Base-by-base conservation (phyloP, 2,888 invertebrate species). In the Scaptomyza reducta region DNA sequence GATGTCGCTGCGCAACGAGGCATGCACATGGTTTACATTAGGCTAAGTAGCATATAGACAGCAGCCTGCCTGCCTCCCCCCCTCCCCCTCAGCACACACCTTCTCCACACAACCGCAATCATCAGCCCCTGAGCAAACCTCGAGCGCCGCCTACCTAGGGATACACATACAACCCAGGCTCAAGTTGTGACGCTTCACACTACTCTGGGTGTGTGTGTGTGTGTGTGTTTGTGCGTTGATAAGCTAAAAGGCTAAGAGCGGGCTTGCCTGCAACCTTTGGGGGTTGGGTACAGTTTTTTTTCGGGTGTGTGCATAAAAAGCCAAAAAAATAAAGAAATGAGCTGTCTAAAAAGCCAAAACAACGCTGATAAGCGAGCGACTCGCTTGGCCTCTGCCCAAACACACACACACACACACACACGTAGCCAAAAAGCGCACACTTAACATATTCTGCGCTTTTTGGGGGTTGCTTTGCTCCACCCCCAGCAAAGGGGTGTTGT, bases 11-110 rank as follows among this genome's bases (percentile, higher is more conserved):
- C 65, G 79, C 84, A 84, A 76, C 87, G 85, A 88, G 74, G 60
- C 89, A 78, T 88, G 84, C 85, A 88, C 74, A 72, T 62, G 89
- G 70, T 73, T 88, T 81, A 84, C 84, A 84, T 84, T 84, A 84
- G 78, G 81, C 84, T 84, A 84, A 84, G 84, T 84, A 84, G 87
- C 85, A 71, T 80, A 83, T 51, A 65, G 50, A 44, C 27, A 33
- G 18, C 54, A 53, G 45, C 16, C 31, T 14, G 5, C 4, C 38
- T 18, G 4, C 11, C 9, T 16, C 44, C 13, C 13, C 9, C 18
- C 38, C 25, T 2, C 11, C 3, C 11, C 29, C 44, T 44, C 16
- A 11, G 6, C n/a, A 22, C 16, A 1, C 22, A 0, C 3, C 10
- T 40, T n/a, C 27, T n/a, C 11, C 11, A n/a, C 14, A 6, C 33